Evolutionary conservation across 1,140 invertebrate genomes (phyloP), one percentile per base, ranked within the genome.

Genomic region (Drosophila navojoa): DNA sequence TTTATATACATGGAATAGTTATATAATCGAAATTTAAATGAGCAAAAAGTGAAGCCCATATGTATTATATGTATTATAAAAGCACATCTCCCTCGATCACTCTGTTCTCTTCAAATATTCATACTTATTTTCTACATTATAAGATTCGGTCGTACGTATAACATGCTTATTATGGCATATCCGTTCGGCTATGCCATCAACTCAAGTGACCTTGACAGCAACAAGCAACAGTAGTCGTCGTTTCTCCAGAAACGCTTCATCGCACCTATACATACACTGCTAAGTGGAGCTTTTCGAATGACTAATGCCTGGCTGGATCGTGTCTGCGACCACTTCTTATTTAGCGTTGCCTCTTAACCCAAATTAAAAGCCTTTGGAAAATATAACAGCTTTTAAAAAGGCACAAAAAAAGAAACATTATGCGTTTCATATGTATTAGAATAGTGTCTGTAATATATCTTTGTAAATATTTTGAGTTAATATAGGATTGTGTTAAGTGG

Each of bases 291-390:
- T 40, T 70, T 22, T 16, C 29, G 27, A 10, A 59, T 82, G 72
- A 79, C 55, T 84, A 79, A 82, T 54, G 49, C 55, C 55, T 55
- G 57, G 44, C 55, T 38, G 35, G 40, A 32, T 44, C 57, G 16
- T 16, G 50, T 81, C 57, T 15, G 42, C 44, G 32, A 61, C 57
- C 47, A 64, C 54, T 52, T 73, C 59, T 61, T 63, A 10, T 32
- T 57, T 32, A 35, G 7, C 7, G 50, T 62, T 52, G 32, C 64
- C 80, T 77, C 68, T 57, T 85, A 85, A 80, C 68, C 77, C 68
- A 84, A 71, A 85, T 80, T 59, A 77, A 69, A 60, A 57, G 42
- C 40, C 52, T 55, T 69, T 64, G 27, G 44, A 59, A 54, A 40
- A 64, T 25, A 7, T 6, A 60, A 50, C 38, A 27, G 9, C 10